Conservation (phyloP, 2,888 invertebrate genomes). For the Macrophya alboannulata region DNA sequence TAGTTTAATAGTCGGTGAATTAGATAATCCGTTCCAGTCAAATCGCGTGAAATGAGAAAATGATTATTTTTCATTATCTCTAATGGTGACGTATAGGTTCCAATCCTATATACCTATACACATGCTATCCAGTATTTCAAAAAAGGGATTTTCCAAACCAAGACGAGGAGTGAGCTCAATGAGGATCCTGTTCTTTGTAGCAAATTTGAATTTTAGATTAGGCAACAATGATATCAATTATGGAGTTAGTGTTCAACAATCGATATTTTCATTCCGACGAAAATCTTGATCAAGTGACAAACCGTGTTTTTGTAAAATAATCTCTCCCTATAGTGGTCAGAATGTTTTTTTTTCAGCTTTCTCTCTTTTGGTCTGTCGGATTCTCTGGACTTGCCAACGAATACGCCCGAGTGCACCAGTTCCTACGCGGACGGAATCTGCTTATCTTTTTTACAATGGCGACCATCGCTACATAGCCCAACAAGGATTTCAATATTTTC, state of each 20-base stretch:
- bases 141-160: background rate
- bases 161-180: background rate
- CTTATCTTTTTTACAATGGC: slow-evolving; percentile 45
- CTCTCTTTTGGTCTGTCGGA: slow-evolving; percentile 75
- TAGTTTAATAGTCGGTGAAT: background rate
- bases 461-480: slow-evolving; percentile 20
- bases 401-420: slow-evolving; percentile 15
- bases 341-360: slow-evolving; percentile 21
- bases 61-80: background rate
- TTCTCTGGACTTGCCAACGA: slow-evolving; percentile 68
- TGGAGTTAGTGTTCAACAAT: background rate
- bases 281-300: background rate
- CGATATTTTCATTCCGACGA: background rate
- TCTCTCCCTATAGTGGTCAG: background rate
- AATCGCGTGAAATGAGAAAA: background rate
- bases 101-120: background rate
- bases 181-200: background rate
- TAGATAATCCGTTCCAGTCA: background rate
- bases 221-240: background rate
- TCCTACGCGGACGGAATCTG: slow-evolving; percentile 35
- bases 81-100: background rate
- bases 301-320: slow-evolving; percentile 41
- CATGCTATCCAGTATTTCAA: background rate
- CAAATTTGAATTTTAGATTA: background rate
- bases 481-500: slow-evolving; percentile 40